Percentiles rank a stretch among this genome's conserved stretches.
Evolutionary conservation across 1,140 invertebrate species (phyloP).

Genomic region (Limonius californicus): DNA sequence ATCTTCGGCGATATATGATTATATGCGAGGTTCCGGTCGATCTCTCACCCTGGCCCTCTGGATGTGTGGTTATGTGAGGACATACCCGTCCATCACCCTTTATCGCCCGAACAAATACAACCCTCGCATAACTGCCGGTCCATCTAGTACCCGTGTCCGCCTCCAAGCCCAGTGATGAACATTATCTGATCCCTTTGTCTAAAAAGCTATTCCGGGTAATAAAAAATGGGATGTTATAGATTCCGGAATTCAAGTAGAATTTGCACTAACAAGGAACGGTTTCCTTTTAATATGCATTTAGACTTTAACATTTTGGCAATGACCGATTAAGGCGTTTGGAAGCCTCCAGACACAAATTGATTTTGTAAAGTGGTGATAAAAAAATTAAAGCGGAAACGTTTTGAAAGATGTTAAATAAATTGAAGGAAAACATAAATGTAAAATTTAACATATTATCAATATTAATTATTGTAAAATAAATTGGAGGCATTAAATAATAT

Average conservation of each 20-base stretch:
- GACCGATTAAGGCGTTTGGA: too few relatives aligned
- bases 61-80: slow-evolving; percentile 48
- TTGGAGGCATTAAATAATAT: too few relatives aligned
- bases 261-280: too few relatives aligned
- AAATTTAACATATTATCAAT: too few relatives aligned
- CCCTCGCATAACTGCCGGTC: slow-evolving; percentile 39
- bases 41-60: slow-evolving; percentile 33
- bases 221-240: slow-evolving; percentile 9
- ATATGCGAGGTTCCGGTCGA: slow-evolving; percentile 44
- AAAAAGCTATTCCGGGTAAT: slow-evolving; percentile 5
- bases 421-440: too few relatives aligned
- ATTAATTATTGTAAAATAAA: too few relatives aligned
- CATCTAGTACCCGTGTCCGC: slow-evolving; percentile 29
- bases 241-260: neutral
- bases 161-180: slow-evolving; percentile 4
- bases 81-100: slow-evolving; percentile 48
- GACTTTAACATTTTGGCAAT: too few relatives aligned
- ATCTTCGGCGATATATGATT: slow-evolving; percentile 46
- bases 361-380: too few relatives aligned
- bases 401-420: too few relatives aligned
- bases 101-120: slow-evolving; percentile 48
- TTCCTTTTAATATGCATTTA: too few relatives aligned
- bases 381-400: too few relatives aligned
- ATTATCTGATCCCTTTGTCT: slow-evolving; percentile 13
- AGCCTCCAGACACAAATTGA: too few relatives aligned